phyloP scores from a whole-genome alignment of 2,797 vertebrate genomes.

The Spheniscus humboldti region DNA sequence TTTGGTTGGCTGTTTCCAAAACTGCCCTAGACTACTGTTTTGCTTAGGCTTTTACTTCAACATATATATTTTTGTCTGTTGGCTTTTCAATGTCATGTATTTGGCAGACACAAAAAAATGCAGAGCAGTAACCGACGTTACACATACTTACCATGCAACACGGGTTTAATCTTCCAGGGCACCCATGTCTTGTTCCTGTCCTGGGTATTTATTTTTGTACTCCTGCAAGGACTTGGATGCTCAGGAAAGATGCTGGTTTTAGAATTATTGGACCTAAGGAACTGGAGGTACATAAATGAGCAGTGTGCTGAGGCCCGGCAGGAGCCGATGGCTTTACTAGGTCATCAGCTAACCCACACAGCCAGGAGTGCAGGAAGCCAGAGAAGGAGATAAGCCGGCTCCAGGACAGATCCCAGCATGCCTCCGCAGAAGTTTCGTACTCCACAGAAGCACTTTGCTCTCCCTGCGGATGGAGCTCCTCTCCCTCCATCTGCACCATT shows the following conservation, averaged over 20 bases:
- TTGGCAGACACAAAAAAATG: neutral
- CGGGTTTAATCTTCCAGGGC: neutral
- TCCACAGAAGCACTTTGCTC: neutral
- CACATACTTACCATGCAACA: neutral
- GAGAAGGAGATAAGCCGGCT: neutral
- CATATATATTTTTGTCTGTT: slow-evolving; percentile 7
- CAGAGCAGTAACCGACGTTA: neutral
- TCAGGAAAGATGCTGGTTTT: neutral
- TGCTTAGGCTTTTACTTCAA: slow-evolving; percentile 4
- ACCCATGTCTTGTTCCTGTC: neutral
- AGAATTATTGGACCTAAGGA: neutral
- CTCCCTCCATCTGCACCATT: rapidly evolving
- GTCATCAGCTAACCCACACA: neutral
- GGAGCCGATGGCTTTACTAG: neutral
- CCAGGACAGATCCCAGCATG: neutral
- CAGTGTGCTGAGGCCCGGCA: neutral
- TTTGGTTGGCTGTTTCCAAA: neutral
- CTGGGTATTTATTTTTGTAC: neutral
- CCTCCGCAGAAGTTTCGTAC: neutral
- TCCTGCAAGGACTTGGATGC: neutral
- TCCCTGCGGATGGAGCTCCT: neutral
- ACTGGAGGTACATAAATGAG: neutral
- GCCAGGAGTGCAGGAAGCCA: neutral
- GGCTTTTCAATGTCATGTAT: neutral
- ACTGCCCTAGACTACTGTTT: neutral